Percentiles rank a stretch among this genome's conserved stretches.
phyloP scores from a whole-genome alignment of 2,888 invertebrate species.

The Dugesia japonica region DNA sequence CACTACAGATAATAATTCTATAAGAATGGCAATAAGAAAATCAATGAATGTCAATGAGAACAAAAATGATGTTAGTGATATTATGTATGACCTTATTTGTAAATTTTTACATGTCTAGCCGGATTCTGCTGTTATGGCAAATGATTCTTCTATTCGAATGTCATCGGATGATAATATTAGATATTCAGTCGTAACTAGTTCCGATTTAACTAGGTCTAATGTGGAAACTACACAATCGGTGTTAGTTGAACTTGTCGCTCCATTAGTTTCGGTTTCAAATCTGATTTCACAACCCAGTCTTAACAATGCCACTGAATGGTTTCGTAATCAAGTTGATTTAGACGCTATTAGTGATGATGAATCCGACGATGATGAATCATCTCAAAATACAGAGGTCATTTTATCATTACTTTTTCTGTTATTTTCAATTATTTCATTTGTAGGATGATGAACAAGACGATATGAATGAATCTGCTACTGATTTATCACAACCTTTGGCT shows the following conservation, averaged over 20 bases:
- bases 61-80: not conserved
- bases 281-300: not conserved
- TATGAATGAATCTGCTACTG: not conserved
- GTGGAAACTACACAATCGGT: not conserved
- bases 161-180: not conserved
- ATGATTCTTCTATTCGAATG: not conserved
- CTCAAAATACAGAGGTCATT: conserved; percentile 23
- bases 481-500: not conserved
- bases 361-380: conserved; percentile 4
- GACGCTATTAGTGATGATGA: conserved; percentile 9
- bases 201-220: not conserved
- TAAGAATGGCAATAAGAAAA: not conserved
- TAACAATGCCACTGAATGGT: not conserved
- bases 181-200: not conserved
- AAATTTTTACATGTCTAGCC: not conserved
- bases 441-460: conserved; percentile 9
- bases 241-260: not conserved
- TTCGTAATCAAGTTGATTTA: conserved; percentile 12
- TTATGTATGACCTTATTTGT: too few species aligned
- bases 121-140: not conserved
- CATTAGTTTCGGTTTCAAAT: not conserved
- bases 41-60: not conserved
- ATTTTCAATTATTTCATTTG: not conserved
- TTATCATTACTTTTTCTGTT: not conserved
- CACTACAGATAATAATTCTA: not conserved